Conservation (phyloP, 2,113 vertebrate species). For the Burhinus bistriatus region DNA sequence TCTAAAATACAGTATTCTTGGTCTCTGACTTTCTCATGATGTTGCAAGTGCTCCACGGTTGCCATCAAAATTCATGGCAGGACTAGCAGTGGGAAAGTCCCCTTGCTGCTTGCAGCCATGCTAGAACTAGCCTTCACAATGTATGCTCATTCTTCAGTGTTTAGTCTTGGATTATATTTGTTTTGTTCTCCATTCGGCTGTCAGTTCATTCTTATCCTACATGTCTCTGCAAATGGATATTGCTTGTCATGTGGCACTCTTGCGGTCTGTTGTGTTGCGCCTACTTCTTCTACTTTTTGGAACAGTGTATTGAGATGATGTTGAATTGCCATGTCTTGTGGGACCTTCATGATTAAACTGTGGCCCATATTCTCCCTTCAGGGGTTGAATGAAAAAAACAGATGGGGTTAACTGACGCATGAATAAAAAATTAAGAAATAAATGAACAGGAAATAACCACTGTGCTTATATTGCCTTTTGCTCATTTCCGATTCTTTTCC, state of each 20-base stretch:
- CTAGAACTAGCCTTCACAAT: not conserved
- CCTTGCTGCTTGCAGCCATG: not conserved
- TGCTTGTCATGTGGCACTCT: not conserved
- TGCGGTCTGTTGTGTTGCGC: not conserved
- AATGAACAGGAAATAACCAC: conserved; percentile 45
- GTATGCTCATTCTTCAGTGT: not conserved
- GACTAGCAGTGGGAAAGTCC: not conserved
- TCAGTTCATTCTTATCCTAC: not conserved
- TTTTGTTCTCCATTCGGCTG: not conserved
- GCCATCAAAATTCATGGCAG: not conserved
- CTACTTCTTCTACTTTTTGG: not conserved
- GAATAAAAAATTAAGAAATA: conserved; percentile 4
- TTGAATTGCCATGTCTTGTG: not conserved
- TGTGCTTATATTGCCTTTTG: not conserved
- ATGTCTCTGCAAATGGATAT: not conserved
- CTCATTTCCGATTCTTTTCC: not conserved
- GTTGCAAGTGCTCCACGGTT: not conserved
- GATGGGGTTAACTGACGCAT: conserved; percentile 21
- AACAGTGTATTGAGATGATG: not conserved
- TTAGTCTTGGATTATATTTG: not conserved
- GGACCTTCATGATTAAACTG: not conserved
- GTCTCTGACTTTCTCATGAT: not conserved
- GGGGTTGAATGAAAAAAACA: conserved; percentile 22
- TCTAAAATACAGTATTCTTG: not conserved
- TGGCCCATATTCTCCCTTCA: not conserved